A percentile compares a stretch with the other conserved stretches of the same genome.
Conservation (phyloP, 2,888 invertebrate species). For the Piscicola geometra region DNA sequence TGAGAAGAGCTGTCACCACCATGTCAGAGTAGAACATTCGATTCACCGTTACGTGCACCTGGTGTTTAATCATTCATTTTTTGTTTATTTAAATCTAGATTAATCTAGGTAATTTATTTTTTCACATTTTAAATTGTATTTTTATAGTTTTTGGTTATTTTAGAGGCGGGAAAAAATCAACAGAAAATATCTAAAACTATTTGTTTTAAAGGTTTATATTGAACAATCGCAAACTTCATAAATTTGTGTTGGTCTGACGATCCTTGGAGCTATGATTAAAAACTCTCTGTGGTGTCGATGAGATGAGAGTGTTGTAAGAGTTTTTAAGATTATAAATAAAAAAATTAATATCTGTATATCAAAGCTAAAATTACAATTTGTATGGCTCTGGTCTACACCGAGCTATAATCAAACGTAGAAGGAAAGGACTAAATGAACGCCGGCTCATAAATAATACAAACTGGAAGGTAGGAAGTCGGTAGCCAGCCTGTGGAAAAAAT, state of each 20-base stretch:
- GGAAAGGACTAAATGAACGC: too few species aligned
- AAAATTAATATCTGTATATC: too few species aligned
- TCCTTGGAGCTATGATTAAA: constrained; percentile 82
- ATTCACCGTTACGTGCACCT: constrained; percentile 75
- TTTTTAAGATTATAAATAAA: too few species aligned
- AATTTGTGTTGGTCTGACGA: constrained; percentile 84
- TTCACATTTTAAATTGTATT: background rate
- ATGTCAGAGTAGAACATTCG: constrained; percentile 70
- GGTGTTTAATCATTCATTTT: background rate
- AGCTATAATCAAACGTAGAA: too few species aligned
- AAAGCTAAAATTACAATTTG: too few species aligned
- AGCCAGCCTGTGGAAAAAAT: constrained; percentile 26
- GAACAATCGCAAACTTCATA: constrained; percentile 61
- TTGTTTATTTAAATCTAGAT: too few species aligned
- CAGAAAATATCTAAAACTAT: background rate
- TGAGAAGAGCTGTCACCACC: constrained; percentile 79
- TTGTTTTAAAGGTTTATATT: background rate
- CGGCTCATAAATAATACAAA: too few species aligned
- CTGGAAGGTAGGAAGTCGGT: constrained; percentile 37
- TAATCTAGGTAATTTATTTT: background rate
- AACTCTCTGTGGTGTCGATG: constrained; percentile 66
- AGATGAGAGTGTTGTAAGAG: too few species aligned
- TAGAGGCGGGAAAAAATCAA: too few species aligned
- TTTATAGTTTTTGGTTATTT: background rate
- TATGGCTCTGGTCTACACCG: too few species aligned